Base-by-base conservation (phyloP, 1,140 invertebrate genomes). In the Planococcus citri region DNA sequence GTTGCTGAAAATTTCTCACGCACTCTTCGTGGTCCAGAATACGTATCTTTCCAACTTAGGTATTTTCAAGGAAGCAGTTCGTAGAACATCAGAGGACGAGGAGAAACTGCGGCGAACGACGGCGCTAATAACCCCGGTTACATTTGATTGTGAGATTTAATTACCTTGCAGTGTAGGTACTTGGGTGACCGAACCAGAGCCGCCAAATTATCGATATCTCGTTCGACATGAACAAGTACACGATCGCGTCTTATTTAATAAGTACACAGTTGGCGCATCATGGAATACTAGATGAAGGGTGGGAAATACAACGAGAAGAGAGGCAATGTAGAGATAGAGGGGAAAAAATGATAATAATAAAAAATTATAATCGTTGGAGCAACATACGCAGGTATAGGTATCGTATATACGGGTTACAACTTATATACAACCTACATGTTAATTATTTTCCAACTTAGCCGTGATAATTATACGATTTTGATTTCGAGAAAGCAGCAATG, bases 381-480 rank as follows among this genome's bases (percentile, higher is more conserved):
- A 17, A n/a, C 29, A n/a, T n/a, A n/a, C n/a, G n/a, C n/a, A n/a
- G n/a, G n/a, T n/a, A n/a, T n/a, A n/a, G 29, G 29, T 12, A 33
- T 6, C 29, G 29, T n/a, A n/a, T n/a, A 51, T 51, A 51, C 41
- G 41, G 41, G 41, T 51, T 51, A n/a, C 6, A n/a, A n/a, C n/a
- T n/a, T n/a, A n/a, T n/a, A n/a, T n/a, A n/a, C n/a, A n/a, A n/a
- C n/a, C n/a, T n/a, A 20, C n/a, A 51, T 20, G 41, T 51, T 51
- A 51, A 51, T 51, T 51, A 51, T 51, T 51, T 51, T 51, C 41
- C 41, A 51, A 51, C 41, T 51, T 51, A 51, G 41, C 41, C 41
- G 41, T 51, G 41, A 51, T 51, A 51, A 51, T 51, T 51, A 51
- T 51, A 51, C 41, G 41, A 51, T 51, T 51, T 51, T 51, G 41